phyloP scores from a whole-genome alignment of 2,113 vertebrate species.

The Sylvia atricapilla region DNA sequence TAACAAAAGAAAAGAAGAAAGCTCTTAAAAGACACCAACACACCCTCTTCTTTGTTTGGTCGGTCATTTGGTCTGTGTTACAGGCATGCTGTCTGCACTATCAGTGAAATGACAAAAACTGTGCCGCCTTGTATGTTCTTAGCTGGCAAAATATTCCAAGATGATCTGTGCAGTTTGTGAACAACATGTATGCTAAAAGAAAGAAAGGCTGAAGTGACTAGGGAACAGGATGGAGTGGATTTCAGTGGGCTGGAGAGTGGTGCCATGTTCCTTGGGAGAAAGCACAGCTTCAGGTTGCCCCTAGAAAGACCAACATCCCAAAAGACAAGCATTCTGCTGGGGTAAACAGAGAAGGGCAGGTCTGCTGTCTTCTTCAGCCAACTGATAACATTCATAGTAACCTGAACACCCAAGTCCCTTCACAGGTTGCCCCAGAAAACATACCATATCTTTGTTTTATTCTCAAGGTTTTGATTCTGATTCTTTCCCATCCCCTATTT shows the following conservation, averaged over 20 bases:
- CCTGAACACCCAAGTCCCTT: neutral
- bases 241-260: neutral
- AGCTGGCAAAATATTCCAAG: neutral
- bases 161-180: neutral
- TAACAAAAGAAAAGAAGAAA: neutral
- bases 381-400: neutral
- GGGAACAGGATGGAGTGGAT: neutral
- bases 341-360: neutral
- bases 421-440: neutral
- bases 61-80: neutral
- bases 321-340: neutral
- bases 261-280: neutral
- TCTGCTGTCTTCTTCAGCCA: neutral
- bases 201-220: neutral
- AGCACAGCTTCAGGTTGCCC: neutral
- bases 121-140: neutral
- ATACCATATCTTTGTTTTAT: neutral
- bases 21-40: neutral
- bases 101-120: neutral
- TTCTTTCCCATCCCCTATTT: too few species aligned
- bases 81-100: neutral
- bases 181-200: neutral
- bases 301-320: neutral
- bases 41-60: neutral
- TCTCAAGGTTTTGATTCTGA: neutral